Percentiles rank a stretch among this genome's conserved stretches.
Evolutionary conservation across 2,113 vertebrate species (phyloP).

Genomic region (Notiomystis cincta): DNA sequence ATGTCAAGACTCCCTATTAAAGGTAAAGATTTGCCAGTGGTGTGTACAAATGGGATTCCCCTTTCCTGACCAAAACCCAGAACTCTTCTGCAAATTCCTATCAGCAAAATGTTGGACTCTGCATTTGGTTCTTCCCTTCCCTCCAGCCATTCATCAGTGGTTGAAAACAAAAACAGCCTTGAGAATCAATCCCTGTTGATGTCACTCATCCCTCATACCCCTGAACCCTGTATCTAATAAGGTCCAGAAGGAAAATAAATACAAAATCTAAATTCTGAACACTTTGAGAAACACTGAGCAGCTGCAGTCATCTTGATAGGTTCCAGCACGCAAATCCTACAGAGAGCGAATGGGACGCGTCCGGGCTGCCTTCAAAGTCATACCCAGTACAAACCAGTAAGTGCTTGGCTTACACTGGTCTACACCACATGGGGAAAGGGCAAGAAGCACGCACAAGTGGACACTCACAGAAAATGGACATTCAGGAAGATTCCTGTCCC

Average conservation of each 20-base stretch:
- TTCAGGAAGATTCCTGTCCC: neutral
- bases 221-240: neutral
- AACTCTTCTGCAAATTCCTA: neutral
- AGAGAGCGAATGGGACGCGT: neutral
- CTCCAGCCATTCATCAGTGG: neutral
- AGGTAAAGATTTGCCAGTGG: neutral
- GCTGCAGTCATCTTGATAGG: neutral
- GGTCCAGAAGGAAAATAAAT: neutral
- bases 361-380: neutral
- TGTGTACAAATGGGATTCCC: neutral
- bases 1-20: neutral
- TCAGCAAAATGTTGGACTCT: neutral
- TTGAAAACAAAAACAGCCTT: neutral
- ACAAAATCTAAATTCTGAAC: neutral
- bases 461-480: fast-evolving
- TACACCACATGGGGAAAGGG: neutral
- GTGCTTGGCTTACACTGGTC: neutral
- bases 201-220: neutral
- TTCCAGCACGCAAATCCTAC: neutral
- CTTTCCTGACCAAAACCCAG: neutral
- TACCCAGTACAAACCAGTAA: neutral
- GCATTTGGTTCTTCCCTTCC: neutral
- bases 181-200: neutral
- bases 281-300: neutral
- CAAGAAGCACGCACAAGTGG: neutral